These are phyloP conservation scores for Polyommatus iphigenia DNA, from an alignment of 2,888 invertebrate genomes.

Conservation along the genomic window DNA sequence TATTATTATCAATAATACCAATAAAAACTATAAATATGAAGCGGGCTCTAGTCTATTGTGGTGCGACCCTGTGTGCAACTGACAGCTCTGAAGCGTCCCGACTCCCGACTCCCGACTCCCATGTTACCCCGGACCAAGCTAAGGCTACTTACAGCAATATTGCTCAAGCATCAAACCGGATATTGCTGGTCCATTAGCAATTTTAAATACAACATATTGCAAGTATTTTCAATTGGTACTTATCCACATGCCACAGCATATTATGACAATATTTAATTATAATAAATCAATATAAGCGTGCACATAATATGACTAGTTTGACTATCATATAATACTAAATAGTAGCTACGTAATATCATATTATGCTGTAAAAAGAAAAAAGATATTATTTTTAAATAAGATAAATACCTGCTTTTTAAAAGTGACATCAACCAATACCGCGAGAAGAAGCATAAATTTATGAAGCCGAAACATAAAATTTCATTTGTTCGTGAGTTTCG, in stretches of 20 bases:
- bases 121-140: background rate
- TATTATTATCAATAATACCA: background rate
- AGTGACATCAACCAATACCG: background rate
- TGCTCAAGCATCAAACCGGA: background rate
- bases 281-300: too few species aligned
- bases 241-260: too few species aligned
- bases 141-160: slow-evolving; percentile 1
- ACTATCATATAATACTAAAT: too few species aligned
- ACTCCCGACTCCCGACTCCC: background rate
- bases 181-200: background rate
- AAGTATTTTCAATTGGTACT: too few species aligned
- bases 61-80: slow-evolving; percentile 48
- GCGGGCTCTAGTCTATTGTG: slow-evolving; percentile 2
- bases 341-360: too few species aligned
- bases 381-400: background rate
- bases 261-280: too few species aligned
- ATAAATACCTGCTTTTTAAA: background rate
- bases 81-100: slow-evolving; percentile 52
- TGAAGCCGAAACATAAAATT: slow-evolving; percentile 14
- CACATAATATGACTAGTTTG: too few species aligned
- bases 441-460: background rate
- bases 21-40: background rate
- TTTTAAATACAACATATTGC: background rate
- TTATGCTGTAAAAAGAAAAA: too few species aligned
- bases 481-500: slow-evolving; percentile 14